phyloP scores from a whole-genome alignment of 2,888 invertebrate species.

The Agapostemon virescens region DNA sequence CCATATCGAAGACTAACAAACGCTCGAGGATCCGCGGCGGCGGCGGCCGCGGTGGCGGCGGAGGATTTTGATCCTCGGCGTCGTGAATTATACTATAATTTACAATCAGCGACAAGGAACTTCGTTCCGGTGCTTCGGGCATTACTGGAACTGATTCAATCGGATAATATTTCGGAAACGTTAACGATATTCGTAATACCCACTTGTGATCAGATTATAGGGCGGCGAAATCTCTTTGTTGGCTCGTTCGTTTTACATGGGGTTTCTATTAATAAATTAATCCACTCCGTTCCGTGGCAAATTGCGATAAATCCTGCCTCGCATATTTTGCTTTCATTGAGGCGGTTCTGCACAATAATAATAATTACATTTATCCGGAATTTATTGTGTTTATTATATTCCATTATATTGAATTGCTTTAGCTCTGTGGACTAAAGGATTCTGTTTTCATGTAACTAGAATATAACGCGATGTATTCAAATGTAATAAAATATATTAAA shows the following conservation, averaged over 20 bases:
- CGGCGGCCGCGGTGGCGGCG: background rate
- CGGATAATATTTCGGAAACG: background rate
- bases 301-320: background rate
- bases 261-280: background rate
- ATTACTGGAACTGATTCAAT: background rate
- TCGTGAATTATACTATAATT: background rate
- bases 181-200: background rate
- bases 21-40: background rate
- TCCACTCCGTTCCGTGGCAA: background rate
- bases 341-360: background rate
- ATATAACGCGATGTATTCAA: background rate
- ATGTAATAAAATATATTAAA: too few species aligned
- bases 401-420: background rate
- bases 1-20: slow-evolving; percentile 7
- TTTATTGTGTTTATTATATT: too few species aligned
- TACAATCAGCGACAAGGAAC: background rate
- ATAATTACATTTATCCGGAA: background rate
- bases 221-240: background rate
- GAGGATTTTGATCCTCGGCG: background rate
- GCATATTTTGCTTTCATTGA: background rate
- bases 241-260: background rate
- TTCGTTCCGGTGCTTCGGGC: background rate
- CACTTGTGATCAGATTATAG: background rate
- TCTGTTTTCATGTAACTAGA: background rate
- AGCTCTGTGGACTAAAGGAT: background rate